Conservation (phyloP, 2,888 invertebrate species). For the Lathronympha strigana region DNA sequence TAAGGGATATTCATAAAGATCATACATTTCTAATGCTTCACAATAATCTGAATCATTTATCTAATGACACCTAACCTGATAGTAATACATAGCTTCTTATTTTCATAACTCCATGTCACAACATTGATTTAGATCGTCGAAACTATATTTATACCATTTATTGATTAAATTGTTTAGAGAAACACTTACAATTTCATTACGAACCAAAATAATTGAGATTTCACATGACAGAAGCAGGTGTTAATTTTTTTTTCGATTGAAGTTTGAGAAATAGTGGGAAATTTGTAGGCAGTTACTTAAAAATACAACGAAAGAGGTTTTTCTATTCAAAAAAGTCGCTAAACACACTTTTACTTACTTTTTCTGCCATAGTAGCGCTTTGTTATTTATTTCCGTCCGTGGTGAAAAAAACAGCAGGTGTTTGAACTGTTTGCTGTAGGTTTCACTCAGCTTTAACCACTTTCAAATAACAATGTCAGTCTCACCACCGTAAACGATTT, state of each 20-base stretch:
- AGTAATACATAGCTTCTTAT: slow-evolving; percentile 43
- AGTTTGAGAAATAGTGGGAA: slow-evolving; percentile 41
- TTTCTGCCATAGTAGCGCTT: slow-evolving; percentile 61
- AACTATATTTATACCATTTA: slow-evolving; percentile 45
- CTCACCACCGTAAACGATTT: slow-evolving; percentile 14
- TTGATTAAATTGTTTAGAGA: slow-evolving; percentile 47
- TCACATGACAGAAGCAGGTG: slow-evolving; percentile 41
- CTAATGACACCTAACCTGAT: slow-evolving; percentile 22
- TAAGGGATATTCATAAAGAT: background rate
- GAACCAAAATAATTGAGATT: slow-evolving; percentile 46
- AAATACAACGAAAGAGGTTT: slow-evolving; percentile 26
- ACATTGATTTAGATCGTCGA: slow-evolving; percentile 42
- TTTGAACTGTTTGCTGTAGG: slow-evolving; percentile 17
- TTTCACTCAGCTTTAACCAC: slow-evolving; percentile 16
- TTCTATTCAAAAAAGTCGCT: background rate
- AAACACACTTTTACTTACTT: slow-evolving; percentile 53
- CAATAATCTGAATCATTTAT: slow-evolving; percentile 17
- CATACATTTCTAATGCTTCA: background rate
- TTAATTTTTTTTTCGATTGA: slow-evolving; percentile 32
- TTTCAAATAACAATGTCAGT: slow-evolving; percentile 8
- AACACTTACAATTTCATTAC: slow-evolving; percentile 51
- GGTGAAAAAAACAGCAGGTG: slow-evolving; percentile 47
- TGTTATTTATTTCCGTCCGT: slow-evolving; percentile 29
- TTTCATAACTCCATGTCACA: slow-evolving; percentile 28
- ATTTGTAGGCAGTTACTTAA: slow-evolving; percentile 18